phyloP scores from a whole-genome alignment of 2,888 invertebrate genomes.

The Drosophila anomalipes region DNA sequence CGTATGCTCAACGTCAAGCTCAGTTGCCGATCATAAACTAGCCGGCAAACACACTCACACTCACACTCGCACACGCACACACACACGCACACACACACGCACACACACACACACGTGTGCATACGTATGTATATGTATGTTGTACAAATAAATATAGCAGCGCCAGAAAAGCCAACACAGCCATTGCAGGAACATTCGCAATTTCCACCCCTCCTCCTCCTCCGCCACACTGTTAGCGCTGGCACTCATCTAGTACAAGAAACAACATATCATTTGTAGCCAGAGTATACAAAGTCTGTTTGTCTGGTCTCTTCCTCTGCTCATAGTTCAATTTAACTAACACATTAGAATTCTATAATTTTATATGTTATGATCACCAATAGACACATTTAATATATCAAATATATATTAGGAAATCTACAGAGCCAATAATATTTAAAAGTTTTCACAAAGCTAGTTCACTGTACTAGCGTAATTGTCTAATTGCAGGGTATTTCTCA shows the following conservation, averaged over 20 bases:
- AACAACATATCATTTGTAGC: conserved; percentile 71
- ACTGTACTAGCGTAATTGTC: background rate
- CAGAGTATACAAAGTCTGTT: conserved; percentile 16
- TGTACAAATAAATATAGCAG: conserved; percentile 48
- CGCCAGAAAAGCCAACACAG: conserved; percentile 35
- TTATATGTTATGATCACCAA: background rate
- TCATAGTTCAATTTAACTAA: conserved; percentile 22
- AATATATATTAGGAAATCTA: background rate
- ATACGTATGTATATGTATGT: conserved; percentile 7
- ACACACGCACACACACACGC: conserved; percentile 19
- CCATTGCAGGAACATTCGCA: conserved; percentile 26
- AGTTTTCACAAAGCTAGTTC: background rate
- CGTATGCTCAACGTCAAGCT: conserved; percentile 72
- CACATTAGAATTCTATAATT: background rate
- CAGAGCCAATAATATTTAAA: background rate
- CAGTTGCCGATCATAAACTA: conserved; percentile 77
- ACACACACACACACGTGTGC: conserved; percentile 22
- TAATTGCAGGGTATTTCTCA: conserved; percentile 25
- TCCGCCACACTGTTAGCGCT: conserved; percentile 1
- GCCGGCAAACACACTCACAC: conserved; percentile 34
- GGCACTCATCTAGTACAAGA: conserved; percentile 38
- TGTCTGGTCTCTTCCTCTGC: conserved; percentile 17
- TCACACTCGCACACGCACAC: conserved; percentile 12
- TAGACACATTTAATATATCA: background rate
- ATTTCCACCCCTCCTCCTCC: background rate